Evolutionary conservation across 35 echinoderm and acorn worm species (phyloP), one percentile per base, ranked within the genome.

Genomic region (Hemicentrotus pulcherrimus): DNA sequence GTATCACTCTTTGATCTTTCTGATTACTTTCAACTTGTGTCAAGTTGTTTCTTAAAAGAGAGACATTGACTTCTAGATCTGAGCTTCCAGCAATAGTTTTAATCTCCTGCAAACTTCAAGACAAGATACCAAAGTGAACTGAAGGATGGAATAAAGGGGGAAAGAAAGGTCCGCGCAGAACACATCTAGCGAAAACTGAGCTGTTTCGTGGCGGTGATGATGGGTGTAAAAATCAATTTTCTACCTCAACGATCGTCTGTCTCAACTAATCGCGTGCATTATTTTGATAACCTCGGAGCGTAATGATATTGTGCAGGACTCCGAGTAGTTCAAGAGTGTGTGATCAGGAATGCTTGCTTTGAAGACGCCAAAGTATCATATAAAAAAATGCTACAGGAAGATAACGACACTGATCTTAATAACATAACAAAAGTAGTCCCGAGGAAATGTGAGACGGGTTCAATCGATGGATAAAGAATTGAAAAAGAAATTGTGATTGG

Each of bases 151-250:
- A 78, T 9, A 59, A 11, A 59, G 35, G 11, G 50, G 50, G 50
- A 14, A 15, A 55, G 50, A 78, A 78, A 28, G 28, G 7, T 4
- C 22, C 65, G 7, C 28, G 19, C 19, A 78, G 28, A 78, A 9
- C 35, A 22, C 19, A 78, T 78, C 65, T 18, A 78, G 19, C 65
- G 65, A n/a, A 78, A 78, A n/a, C 65, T 28, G 65, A 28, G 5
- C 28, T 78, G 65, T 78, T 78, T 78, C 65, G 88, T 47, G 32
- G 32, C 32, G 48, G 91, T 18, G 14, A 93, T 93, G 91, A 58
- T 31, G 91, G 48, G 91, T 93, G 91, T 93, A 58, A 93, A 58
- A 93, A 48, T 93, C 91, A 93, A 93, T 93, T 93, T 93, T 47
- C 91, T 47, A 58, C 46, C 46, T 58, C 91, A 58, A 24, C 46